Evolutionary conservation across 2,797 vertebrate genomes (phyloP).

Genomic region (Cyclopterus lumpus): DNA sequence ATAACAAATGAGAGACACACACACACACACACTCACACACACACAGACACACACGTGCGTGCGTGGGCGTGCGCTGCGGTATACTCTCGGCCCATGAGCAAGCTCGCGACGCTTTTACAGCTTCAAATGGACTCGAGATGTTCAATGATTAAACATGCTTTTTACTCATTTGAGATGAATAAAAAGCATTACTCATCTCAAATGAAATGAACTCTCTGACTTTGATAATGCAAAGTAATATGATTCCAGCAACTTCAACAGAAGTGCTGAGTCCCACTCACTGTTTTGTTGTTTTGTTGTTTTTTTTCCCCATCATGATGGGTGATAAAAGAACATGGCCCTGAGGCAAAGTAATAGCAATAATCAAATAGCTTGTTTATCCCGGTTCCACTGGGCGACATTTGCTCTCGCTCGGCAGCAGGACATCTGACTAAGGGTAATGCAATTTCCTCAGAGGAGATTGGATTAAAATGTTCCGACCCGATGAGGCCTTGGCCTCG

Average conservation of each 20-base stretch:
- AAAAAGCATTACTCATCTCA: slow-evolving; percentile 50
- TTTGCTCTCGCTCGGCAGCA: slow-evolving; percentile 64
- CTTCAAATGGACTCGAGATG: slow-evolving; percentile 57
- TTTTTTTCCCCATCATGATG: slow-evolving; percentile 14
- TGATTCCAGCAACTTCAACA: slow-evolving; percentile 49
- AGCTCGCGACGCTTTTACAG: slow-evolving; percentile 46
- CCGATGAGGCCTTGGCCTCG: slow-evolving; percentile 54
- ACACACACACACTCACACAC: not conserved
- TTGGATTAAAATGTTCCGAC: slow-evolving; percentile 72
- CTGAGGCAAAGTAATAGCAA: slow-evolving; percentile 63
- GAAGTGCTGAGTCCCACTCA: slow-evolving; percentile 60
- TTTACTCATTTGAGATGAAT: too few relatives aligned
- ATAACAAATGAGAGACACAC: slow-evolving; percentile 53
- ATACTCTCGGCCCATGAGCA: slow-evolving; percentile 21
- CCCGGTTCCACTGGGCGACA: slow-evolving; percentile 63
- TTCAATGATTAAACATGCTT: slow-evolving; percentile 62
- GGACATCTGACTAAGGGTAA: slow-evolving; percentile 71
- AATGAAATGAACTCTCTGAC: slow-evolving; percentile 70
- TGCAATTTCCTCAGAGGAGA: slow-evolving; percentile 70
- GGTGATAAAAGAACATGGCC: slow-evolving; percentile 59
- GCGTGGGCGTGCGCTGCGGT: not conserved
- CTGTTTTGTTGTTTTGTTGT: slow-evolving; percentile 33
- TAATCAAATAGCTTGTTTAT: slow-evolving; percentile 77
- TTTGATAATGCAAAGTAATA: slow-evolving; percentile 63
- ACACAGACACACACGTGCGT: slow-evolving; percentile 1